Evolutionary conservation across 2,888 invertebrate genomes (phyloP), one percentile per base, ranked within the genome.

Genomic region (Parelbella ahira): DNA sequence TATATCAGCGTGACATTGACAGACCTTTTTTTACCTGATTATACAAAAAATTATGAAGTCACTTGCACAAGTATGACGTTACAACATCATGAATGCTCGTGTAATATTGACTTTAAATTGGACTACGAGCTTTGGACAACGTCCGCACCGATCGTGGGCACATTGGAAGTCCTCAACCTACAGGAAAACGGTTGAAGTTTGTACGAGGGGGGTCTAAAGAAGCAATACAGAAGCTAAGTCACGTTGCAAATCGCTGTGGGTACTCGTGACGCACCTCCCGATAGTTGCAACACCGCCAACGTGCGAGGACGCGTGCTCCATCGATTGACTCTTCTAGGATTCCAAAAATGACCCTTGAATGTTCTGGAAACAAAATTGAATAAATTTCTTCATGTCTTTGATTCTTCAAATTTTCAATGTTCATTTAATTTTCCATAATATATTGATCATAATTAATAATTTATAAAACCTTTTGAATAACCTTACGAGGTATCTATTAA

Each of bases 181-280:
- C 68, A 80, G 78, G 80, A 79, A 81, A 81, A 81, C 55, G 36
- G 50, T 10, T 12, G 27, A 20, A 20, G 32, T 33, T 25, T 33
- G 13, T 27, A 12, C 19, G n/a, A 9, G 11, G 32, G 33, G 21
- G 33, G 45, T 41, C 50, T 70, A 63, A 78, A 71, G 57, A 58
- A 68, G 70, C 61, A 68, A 75, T 78, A 74, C 64, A 68, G 64
- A 62, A 68, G 68, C 68, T 62, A 56, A 63, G 67, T 78, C 80
- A 81, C 82, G 79, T 76, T 64, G 54, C 48, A 49, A 52, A 45
- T 55, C 56, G 58, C 49, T 58, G 53, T 55, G 60, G 65, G 64
- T 12, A 62, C 56, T 63, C 56, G 66, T 75, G 77, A 76, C 75
- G 68, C 68, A 64, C 71, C 68, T 65, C 58, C 53, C 58, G 44